Conservation (phyloP, 2,113 vertebrate genomes). For the Marcusenius ussheri region DNA sequence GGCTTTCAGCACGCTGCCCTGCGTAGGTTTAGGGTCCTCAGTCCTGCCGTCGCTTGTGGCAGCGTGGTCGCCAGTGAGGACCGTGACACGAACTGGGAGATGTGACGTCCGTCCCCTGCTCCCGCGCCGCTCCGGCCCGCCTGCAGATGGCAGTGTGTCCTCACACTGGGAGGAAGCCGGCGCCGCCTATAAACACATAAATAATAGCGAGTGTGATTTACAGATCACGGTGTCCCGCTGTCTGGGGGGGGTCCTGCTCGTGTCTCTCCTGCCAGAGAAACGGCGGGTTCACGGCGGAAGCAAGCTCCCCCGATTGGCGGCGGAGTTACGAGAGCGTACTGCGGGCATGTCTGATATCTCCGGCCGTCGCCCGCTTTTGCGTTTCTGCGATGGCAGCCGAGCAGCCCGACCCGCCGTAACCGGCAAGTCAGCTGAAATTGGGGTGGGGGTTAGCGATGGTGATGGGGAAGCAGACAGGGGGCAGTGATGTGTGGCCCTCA, state of each 20-base stretch:
- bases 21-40: background rate
- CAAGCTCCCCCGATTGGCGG: constrained; percentile 33
- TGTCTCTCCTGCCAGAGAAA: constrained; percentile 33
- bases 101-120: background rate
- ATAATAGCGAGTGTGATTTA: constrained; percentile 36
- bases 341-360: constrained; percentile 30
- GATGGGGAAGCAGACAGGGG: background rate
- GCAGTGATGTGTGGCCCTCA: background rate
- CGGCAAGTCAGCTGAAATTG: background rate
- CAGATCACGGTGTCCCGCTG: constrained; percentile 37
- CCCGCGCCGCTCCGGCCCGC: background rate
- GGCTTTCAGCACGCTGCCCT: background rate
- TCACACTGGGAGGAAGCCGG: background rate
- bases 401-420: background rate
- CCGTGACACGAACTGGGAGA: background rate
- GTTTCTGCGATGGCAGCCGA: background rate
- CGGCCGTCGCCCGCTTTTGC: constrained; percentile 14
- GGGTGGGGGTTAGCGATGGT: background rate
- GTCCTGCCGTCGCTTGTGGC: background rate
- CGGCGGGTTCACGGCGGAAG: constrained; percentile 29
- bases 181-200: constrained; percentile 38
- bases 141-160: constrained; percentile 39
- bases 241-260: constrained; percentile 23
- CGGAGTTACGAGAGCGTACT: constrained; percentile 6
- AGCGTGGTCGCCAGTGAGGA: background rate